Evolutionary conservation across 2,113 vertebrate species (phyloP).

Genomic region (Archocentrus centrarchus): DNA sequence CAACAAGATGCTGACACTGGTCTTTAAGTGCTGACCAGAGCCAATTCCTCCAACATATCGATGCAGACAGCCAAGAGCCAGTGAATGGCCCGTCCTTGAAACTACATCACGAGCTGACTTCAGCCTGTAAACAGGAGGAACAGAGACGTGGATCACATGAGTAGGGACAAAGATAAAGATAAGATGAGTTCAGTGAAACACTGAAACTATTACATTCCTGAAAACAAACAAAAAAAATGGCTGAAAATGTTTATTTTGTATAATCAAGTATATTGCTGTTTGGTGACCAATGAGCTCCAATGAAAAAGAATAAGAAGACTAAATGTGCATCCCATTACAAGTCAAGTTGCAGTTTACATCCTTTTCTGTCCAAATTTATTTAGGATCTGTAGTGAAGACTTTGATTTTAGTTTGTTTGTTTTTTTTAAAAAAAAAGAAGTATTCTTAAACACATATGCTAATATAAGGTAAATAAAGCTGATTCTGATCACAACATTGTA

Average conservation of each 20-base stretch:
- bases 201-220: not conserved
- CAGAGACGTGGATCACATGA: slow-evolving; percentile 2
- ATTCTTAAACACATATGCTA: too few relatives aligned
- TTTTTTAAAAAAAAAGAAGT: too few relatives aligned
- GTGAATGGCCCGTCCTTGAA: slow-evolving; percentile 95
- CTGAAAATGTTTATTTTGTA: not conserved
- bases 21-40: slow-evolving; percentile 99
- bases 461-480: not conserved
- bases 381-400: too few relatives aligned
- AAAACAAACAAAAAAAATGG: too few relatives aligned
- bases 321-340: not conserved
- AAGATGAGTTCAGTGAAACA: not conserved
- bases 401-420: too few relatives aligned
- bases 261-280: not conserved
- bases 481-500: not conserved
- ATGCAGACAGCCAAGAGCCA: slow-evolving; percentile 97
- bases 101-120: slow-evolving; percentile 98
- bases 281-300: too few relatives aligned
- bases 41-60: slow-evolving; percentile 98
- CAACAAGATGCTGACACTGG: slow-evolving; percentile 97
- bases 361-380: too few relatives aligned
- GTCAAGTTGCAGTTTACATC: not conserved
- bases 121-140: slow-evolving; percentile 79
- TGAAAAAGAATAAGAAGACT: not conserved
- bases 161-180: slow-evolving; percentile 6